phyloP scores from a whole-genome alignment of 1,140 invertebrate genomes.

The Pararge aegeria region DNA sequence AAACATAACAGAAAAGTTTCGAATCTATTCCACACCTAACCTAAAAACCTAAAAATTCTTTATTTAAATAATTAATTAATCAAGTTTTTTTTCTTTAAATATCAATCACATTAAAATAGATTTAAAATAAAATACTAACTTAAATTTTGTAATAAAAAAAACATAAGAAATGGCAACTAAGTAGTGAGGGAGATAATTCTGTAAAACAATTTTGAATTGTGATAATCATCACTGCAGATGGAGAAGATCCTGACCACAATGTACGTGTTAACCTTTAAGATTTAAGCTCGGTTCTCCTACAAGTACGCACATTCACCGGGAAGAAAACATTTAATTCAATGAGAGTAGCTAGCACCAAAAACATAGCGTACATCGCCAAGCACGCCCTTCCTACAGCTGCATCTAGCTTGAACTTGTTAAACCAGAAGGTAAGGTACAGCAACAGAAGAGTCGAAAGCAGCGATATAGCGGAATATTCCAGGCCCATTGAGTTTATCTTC shows the following conservation, averaged over 20 bases:
- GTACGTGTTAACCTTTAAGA: constrained; percentile 37
- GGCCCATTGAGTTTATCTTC: constrained; percentile 88
- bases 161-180: neutral
- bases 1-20: neutral
- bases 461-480: constrained; percentile 92
- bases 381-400: constrained; percentile 89
- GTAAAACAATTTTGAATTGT: neutral
- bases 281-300: constrained; percentile 74
- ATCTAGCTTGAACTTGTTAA: constrained; percentile 91
- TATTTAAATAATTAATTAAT: neutral
- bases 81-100: too few species aligned
- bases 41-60: too few species aligned
- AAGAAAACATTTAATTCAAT: constrained; percentile 95
- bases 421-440: constrained; percentile 88
- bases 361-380: constrained; percentile 90
- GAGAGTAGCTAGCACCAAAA: constrained; percentile 90
- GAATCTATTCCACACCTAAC: too few species aligned
- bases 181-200: neutral
- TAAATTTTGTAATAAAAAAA: neutral
- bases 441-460: constrained; percentile 90
- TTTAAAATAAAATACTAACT: neutral
- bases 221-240: neutral
- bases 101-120: neutral
- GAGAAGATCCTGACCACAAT: constrained; percentile 26
- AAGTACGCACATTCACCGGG: constrained; percentile 91